phyloP scores from a whole-genome alignment of 2,797 vertebrate genomes.

The Pangasius mekongensis region DNA sequence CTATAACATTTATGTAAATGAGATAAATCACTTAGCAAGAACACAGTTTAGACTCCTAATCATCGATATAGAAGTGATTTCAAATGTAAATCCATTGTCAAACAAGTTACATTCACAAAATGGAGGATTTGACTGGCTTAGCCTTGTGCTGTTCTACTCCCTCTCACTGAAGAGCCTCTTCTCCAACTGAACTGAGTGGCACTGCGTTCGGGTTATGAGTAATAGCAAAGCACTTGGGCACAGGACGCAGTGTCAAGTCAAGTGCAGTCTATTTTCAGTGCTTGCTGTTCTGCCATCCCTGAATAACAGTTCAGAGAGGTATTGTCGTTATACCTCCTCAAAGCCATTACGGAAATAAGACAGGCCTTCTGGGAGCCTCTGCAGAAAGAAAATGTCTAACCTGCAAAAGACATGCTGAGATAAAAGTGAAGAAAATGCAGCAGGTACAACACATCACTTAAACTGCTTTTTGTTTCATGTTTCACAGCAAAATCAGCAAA shows the following conservation, averaged over 20 bases:
- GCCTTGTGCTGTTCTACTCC: conserved; percentile 11
- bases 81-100: conserved; percentile 23
- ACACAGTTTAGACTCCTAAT: no score
- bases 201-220: conserved; percentile 18
- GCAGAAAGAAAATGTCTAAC: conserved; percentile 52
- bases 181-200: conserved; percentile 51
- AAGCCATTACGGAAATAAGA: conserved; percentile 62
- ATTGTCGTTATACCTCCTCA: conserved; percentile 59
- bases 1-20: neutral
- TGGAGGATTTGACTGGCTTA: neutral
- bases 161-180: conserved; percentile 36
- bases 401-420: conserved; percentile 52
- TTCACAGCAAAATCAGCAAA: conserved; percentile 40
- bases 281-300: conserved; percentile 51
- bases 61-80: neutral
- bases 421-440: conserved; percentile 17
- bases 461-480: neutral
- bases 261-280: conserved; percentile 66
- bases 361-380: conserved; percentile 58
- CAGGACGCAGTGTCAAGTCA: conserved; percentile 49
- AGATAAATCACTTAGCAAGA: neutral
- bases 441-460: neutral
- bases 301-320: conserved; percentile 55
- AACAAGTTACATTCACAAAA: conserved; percentile 36
- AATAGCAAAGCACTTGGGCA: conserved; percentile 55